A percentile compares a stretch with the other conserved stretches of the same genome.
These are phyloP conservation scores for Microcebus murinus DNA, from an alignment of 2,113 vertebrate species.

Conservation along the genomic window DNA sequence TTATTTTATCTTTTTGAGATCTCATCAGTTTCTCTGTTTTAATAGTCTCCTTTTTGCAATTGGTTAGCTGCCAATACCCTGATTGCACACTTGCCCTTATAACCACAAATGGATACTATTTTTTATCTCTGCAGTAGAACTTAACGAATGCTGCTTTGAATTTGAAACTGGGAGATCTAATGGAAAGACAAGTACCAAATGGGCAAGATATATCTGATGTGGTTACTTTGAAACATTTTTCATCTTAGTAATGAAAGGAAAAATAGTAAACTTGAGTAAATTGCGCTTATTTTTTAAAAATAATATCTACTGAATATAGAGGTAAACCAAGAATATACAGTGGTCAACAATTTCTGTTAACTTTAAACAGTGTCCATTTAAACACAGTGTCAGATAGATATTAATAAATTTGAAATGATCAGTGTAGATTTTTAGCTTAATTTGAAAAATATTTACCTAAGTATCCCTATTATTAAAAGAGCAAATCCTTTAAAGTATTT, in stretches of 20 bases:
- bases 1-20: neutral
- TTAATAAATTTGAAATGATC: neutral
- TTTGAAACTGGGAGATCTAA: neutral
- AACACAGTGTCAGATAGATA: neutral
- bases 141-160: neutral
- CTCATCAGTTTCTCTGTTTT: slow-evolving; percentile 17
- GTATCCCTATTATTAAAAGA: neutral
- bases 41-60: neutral
- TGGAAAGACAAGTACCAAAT: neutral
- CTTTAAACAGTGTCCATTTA: neutral
- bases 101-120: neutral
- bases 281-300: neutral
- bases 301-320: neutral
- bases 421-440: neutral
- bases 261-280: neutral
- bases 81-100: neutral
- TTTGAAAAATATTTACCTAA: slow-evolving; percentile 23
- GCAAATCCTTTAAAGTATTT: neutral
- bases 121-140: neutral
- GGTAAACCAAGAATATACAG: neutral
- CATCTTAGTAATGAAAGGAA: neutral
- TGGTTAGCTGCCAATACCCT: neutral
- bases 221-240: neutral
- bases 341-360: neutral
- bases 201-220: neutral